Evolutionary conservation across 2,113 vertebrate genomes (phyloP).

Genomic region (Mastomys coucha): DNA sequence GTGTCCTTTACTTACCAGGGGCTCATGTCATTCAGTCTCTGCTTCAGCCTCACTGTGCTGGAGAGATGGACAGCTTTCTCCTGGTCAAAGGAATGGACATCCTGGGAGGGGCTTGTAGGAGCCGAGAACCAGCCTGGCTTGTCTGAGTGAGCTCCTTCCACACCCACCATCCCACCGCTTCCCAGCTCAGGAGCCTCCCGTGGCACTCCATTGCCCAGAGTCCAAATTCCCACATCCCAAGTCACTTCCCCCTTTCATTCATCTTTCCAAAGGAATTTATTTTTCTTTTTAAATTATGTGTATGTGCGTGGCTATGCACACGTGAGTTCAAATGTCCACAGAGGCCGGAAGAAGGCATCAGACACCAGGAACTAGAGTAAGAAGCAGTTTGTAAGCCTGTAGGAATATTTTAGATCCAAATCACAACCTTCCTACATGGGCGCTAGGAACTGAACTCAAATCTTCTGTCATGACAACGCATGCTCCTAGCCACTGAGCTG

Average conservation of each 20-base stretch:
- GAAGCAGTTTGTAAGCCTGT: too few relatives aligned
- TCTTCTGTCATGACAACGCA: background rate
- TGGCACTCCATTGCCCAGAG: background rate
- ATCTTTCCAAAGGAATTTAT: background rate
- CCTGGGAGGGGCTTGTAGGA: background rate
- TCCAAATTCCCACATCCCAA: background rate
- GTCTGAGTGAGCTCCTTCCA: too few relatives aligned
- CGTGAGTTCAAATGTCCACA: background rate
- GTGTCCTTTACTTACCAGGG: background rate
- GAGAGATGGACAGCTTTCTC: rapidly evolving
- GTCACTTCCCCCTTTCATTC: background rate
- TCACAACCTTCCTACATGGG: background rate
- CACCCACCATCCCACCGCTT: rapidly evolving
- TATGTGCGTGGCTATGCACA: too few relatives aligned
- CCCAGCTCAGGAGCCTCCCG: background rate
- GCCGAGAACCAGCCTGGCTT: background rate
- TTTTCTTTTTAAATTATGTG: background rate
- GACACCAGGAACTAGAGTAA: background rate
- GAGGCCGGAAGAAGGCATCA: background rate
- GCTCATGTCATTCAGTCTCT: rapidly evolving
- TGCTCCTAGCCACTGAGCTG: background rate
- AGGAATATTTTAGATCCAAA: background rate
- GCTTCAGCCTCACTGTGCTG: background rate
- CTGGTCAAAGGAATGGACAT: background rate
- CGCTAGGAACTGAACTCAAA: background rate